These are phyloP conservation scores for Ailurus styani DNA, from an alignment of 2,113 vertebrate genomes.

Conservation along the genomic window DNA sequence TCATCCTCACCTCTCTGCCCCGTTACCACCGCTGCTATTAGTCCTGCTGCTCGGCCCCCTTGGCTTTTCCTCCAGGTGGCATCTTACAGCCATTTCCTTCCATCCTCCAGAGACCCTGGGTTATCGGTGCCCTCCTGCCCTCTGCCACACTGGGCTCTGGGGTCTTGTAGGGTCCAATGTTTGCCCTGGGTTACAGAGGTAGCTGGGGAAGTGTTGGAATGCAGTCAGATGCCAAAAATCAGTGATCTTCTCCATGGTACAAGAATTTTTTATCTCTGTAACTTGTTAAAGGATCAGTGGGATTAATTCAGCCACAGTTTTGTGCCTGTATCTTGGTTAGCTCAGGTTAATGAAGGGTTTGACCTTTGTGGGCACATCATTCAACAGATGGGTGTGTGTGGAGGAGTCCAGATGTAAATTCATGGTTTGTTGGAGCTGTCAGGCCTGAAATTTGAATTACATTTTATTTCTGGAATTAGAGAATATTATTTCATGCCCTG, in stretches of 20 bases:
- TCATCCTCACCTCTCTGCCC: accelerated
- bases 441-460: background rate
- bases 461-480: background rate
- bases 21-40: background rate
- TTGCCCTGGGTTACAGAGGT: background rate
- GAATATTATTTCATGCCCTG: background rate
- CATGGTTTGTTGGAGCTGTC: background rate
- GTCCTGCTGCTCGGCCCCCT: background rate
- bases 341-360: background rate
- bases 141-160: background rate
- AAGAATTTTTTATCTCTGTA: background rate
- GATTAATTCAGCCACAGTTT: background rate
- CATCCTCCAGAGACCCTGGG: background rate
- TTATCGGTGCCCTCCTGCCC: background rate
- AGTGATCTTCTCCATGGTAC: background rate
- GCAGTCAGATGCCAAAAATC: background rate
- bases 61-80: background rate
- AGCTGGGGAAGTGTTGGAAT: background rate
- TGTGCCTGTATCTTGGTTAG: background rate
- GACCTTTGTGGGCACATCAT: background rate
- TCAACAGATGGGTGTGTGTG: background rate
- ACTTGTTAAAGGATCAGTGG: background rate
- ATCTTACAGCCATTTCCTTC: background rate
- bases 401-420: background rate
- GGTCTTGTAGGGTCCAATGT: background rate